Percentiles rank a stretch among this genome's conserved stretches.
Evolutionary conservation across 2,888 invertebrate species (phyloP).

Genomic region (Brachypalpus laphriformis): DNA sequence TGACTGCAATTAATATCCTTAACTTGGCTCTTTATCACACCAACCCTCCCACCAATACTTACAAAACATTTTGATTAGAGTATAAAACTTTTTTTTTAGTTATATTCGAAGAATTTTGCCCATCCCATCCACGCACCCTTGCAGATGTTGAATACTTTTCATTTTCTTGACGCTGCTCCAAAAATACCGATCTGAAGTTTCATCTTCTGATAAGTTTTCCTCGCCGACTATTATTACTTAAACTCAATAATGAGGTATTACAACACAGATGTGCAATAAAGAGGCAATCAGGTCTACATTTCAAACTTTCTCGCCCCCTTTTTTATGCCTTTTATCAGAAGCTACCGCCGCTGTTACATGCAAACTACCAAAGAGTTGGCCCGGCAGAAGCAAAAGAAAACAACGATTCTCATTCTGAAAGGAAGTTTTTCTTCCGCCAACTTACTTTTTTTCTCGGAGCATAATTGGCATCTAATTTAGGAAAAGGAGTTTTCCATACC

Average conservation of each 20-base stretch:
- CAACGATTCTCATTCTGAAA: slow-evolving; percentile 35
- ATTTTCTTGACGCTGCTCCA: slow-evolving; percentile 12
- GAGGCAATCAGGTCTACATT: slow-evolving; percentile 69
- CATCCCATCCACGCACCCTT: neutral
- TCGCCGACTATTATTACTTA: slow-evolving; percentile 64
- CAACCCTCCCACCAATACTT: neutral
- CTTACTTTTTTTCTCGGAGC: slow-evolving; percentile 25
- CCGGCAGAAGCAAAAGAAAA: slow-evolving; percentile 12
- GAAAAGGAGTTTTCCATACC: slow-evolving; percentile 39
- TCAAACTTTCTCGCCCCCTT: slow-evolving; percentile 51
- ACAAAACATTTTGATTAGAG: slow-evolving; percentile 48
- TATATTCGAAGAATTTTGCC: slow-evolving; percentile 26
- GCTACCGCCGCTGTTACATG: slow-evolving; percentile 22
- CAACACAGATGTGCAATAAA: slow-evolving; percentile 73
- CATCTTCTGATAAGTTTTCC: slow-evolving; percentile 60
- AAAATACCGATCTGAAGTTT: slow-evolving; percentile 51
- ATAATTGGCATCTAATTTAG: slow-evolving; percentile 74
- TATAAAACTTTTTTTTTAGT: slow-evolving; percentile 21
- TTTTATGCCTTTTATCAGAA: neutral
- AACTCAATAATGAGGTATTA: slow-evolving; percentile 73
- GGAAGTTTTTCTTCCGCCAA: slow-evolving; percentile 54
- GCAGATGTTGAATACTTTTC: slow-evolving; percentile 37
- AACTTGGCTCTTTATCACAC: neutral
- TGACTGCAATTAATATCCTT: slow-evolving; percentile 41
- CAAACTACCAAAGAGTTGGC: slow-evolving; percentile 50